phyloP scores from a whole-genome alignment of 2,797 vertebrate species.

The Limnodromus scolopaceus region DNA sequence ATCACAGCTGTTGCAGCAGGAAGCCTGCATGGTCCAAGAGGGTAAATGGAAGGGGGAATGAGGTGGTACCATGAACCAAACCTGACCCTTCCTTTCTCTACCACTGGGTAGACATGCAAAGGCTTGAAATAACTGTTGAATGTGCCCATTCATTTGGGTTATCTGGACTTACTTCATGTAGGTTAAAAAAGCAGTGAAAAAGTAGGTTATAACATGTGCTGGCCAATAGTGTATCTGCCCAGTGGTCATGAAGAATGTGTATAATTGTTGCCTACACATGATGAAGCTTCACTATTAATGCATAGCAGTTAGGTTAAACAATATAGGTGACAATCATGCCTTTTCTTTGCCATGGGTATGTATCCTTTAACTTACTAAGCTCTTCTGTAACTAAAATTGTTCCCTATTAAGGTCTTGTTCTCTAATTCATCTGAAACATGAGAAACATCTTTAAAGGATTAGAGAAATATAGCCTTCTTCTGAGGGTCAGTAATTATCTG shows the following conservation, averaged over 20 bases:
- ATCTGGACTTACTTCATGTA: background rate
- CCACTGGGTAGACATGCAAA: background rate
- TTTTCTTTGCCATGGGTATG: background rate
- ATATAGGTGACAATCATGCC: background rate
- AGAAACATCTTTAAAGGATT: slow-evolving; percentile 13
- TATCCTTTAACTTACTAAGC: background rate
- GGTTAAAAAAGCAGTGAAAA: background rate
- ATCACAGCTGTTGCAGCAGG: background rate
- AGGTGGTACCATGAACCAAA: background rate
- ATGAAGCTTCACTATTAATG: background rate
- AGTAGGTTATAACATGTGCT: background rate
- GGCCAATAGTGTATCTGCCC: background rate
- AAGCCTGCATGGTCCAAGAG: background rate
- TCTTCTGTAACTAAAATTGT: background rate
- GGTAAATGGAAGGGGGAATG: background rate
- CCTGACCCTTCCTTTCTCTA: background rate
- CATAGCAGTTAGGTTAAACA: background rate
- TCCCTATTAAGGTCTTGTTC: background rate
- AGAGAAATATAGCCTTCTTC: background rate
- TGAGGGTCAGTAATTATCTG: background rate
- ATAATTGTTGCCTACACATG: background rate
- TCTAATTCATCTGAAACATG: background rate
- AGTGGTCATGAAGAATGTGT: background rate
- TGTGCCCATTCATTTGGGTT: background rate
- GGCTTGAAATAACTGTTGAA: background rate